phyloP scores from a whole-genome alignment of 2,797 vertebrate genomes.

The Myripristis murdjan region DNA sequence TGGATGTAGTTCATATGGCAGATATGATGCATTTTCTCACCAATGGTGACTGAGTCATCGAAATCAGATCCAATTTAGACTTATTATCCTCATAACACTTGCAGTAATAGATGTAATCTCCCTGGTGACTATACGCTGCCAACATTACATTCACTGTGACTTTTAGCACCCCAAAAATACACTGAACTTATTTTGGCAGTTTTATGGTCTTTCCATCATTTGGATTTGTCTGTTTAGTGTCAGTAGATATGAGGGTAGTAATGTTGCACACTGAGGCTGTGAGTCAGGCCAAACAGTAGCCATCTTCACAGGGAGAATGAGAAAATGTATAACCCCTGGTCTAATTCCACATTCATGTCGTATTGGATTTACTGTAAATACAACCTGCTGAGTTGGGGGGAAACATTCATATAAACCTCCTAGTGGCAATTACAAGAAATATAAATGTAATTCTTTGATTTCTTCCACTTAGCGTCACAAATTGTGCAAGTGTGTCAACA shows the following conservation, averaged over 20 bases:
- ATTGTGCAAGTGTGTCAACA: too few species aligned
- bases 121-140: conserved; percentile 24
- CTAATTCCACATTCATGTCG: too few species aligned
- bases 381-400: too few species aligned
- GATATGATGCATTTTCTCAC: conserved; percentile 25
- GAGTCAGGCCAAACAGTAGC: conserved; percentile 43
- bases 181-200: conserved; percentile 43
- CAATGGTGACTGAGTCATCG: conserved; percentile 20
- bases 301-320: conserved; percentile 25
- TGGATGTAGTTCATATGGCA: conserved; percentile 12
- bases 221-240: conserved; percentile 52
- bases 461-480: too few species aligned
- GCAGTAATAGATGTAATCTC: conserved; percentile 27
- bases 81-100: conserved; percentile 30
- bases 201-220: conserved; percentile 51
- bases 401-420: too few species aligned
- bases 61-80: conserved; percentile 14
- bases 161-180: conserved; percentile 51
- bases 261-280: conserved; percentile 30
- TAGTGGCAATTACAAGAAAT: too few species aligned
- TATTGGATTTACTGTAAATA: too few species aligned
- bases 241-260: conserved; percentile 30
- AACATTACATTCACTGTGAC: conserved; percentile 51
- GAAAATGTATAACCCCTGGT: not conserved
- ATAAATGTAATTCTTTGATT: too few species aligned